phyloP scores from a whole-genome alignment of 2,888 invertebrate genomes.

The Drosophila diplacantha region DNA sequence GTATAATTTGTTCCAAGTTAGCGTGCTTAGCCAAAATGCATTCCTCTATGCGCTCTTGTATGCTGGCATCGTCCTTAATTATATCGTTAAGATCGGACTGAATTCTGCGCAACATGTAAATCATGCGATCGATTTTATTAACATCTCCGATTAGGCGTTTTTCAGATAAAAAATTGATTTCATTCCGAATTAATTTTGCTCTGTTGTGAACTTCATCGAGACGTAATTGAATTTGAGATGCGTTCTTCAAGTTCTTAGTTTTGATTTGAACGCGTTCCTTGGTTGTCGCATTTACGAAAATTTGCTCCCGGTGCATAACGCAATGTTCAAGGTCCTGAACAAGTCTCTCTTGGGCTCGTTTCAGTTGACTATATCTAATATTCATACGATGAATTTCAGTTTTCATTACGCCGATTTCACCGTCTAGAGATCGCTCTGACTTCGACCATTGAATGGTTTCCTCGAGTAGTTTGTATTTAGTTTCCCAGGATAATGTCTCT shows the following conservation, averaged over 20 bases:
- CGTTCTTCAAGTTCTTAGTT: constrained; percentile 77
- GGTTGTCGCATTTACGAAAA: constrained; percentile 81
- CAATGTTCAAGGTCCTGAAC: constrained; percentile 83
- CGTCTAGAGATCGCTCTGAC: constrained; percentile 82
- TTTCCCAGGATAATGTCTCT: constrained; percentile 88
- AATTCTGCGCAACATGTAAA: constrained; percentile 59
- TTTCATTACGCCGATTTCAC: constrained; percentile 87
- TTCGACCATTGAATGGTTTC: constrained; percentile 85
- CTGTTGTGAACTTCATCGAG: constrained; percentile 81
- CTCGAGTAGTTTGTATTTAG: constrained; percentile 85
- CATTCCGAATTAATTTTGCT: constrained; percentile 79
- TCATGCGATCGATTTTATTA: constrained; percentile 58
- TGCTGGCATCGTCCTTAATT: constrained; percentile 60
- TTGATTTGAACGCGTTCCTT: constrained; percentile 79
- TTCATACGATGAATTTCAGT: constrained; percentile 91
- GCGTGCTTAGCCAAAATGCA: constrained; percentile 74
- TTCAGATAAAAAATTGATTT: constrained; percentile 64
- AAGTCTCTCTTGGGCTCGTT: constrained; percentile 76
- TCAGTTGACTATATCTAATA: constrained; percentile 79
- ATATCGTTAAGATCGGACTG: constrained; percentile 67
- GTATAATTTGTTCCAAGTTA: constrained; percentile 60
- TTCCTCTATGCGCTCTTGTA: constrained; percentile 77
- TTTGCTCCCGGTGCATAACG: constrained; percentile 82
- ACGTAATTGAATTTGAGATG: constrained; percentile 80
- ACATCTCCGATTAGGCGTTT: constrained; percentile 62